Conservation (phyloP, 2,113 vertebrate genomes). For the Eulemur rufifrons region DNA sequence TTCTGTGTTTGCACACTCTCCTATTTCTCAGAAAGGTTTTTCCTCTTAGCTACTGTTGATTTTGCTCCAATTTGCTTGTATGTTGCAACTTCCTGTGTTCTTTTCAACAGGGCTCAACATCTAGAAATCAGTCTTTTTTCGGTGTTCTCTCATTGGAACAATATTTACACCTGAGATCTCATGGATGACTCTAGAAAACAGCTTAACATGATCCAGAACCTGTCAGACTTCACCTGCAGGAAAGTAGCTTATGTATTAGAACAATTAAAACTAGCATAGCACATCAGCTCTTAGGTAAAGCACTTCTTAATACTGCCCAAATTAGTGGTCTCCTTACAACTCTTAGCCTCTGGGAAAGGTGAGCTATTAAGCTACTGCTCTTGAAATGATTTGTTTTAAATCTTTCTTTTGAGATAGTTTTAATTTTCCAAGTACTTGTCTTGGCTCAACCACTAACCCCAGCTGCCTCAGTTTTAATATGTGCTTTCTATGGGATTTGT, state of each 20-base stretch:
- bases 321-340: background rate
- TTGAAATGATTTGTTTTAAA: slow-evolving; percentile 36
- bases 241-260: background rate
- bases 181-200: background rate
- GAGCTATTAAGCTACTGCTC: background rate
- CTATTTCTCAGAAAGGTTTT: background rate
- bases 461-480: slow-evolving; percentile 38
- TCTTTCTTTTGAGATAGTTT: background rate
- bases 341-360: background rate
- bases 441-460: slow-evolving; percentile 20
- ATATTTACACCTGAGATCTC: background rate
- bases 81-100: background rate
- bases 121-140: background rate
- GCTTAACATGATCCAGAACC: background rate
- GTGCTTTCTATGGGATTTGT: background rate
- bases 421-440: slow-evolving; percentile 29
- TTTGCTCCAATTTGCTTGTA: background rate
- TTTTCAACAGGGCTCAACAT: background rate
- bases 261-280: background rate
- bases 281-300: background rate
- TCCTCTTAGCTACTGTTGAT: background rate
- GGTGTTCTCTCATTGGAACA: background rate
- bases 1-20: background rate
- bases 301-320: background rate
- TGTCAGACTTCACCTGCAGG: background rate